Base-by-base conservation (phyloP, 2,797 vertebrate species). In the Gila robusta region DNA sequence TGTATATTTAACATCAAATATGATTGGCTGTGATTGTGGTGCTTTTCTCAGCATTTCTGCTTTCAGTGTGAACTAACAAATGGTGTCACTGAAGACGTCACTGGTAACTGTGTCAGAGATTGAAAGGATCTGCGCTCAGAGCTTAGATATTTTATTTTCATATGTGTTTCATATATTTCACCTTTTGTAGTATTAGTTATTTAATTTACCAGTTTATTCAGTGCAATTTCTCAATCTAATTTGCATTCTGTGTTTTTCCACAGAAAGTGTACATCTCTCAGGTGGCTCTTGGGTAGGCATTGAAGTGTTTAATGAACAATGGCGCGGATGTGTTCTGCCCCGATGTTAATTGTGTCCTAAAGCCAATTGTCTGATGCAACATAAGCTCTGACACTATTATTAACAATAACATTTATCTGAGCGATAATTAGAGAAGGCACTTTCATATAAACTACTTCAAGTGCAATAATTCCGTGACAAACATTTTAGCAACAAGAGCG, bases 371-470 rank as follows among this genome's bases (percentile, higher is more conserved):
- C 62, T 71, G 69, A 87, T 76, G 52, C 66, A 41, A 71, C 73
- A 85, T 87, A 74, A 71, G 56, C 17, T 78, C 73, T 87, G 88
- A 86, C 87, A 84, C 64, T 86, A 70, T 85, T 81, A 87, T 90
- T 85, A 86, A 85, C 87, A 87, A 84, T 84, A 87, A 86, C 82
- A 88, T 86, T 89, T 66, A 47, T 88, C 72, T 88, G 78, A 88
- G 64, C 23, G 49, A 85, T 77, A 89, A 91, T 90, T 81, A 78
- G 69, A 84, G 23, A 81, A 54, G 83, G 59, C 87, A 90, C 71
- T 77, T 70, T 86, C 66, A 85, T 88, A 80, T 83, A 82, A 88
- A 87, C 70, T 70, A 62, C 88, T 89, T 69, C n/a, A 78, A 90
- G 83, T 49, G 66, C 78, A 85, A 83, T 84, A 87, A 89, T 85